Percentiles rank a stretch among this genome's conserved stretches.
Conservation (phyloP, 2,797 vertebrate species). For the Gymnodraco acuticeps region DNA sequence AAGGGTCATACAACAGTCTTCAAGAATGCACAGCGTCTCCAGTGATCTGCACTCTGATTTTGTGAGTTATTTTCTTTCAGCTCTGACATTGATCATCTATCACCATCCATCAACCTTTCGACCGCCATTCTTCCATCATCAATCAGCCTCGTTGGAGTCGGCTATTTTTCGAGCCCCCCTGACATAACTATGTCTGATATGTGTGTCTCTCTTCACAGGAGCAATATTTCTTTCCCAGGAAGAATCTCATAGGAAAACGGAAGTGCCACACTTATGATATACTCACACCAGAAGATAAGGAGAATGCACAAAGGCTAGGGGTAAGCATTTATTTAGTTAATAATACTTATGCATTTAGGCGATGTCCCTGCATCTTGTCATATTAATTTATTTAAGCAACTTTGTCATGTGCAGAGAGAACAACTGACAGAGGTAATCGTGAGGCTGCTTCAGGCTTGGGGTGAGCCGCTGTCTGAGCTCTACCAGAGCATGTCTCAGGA, state of each 20-base stretch:
- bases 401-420: constrained; percentile 70
- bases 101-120: constrained; percentile 33
- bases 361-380: background rate
- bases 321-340: constrained; percentile 61
- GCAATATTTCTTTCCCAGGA: constrained; percentile 67
- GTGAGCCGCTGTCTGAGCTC: constrained; percentile 78
- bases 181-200: background rate
- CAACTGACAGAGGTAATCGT: constrained; percentile 81
- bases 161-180: background rate
- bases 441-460: constrained; percentile 80
- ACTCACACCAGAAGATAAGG: constrained; percentile 78
- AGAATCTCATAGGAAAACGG: constrained; percentile 66
- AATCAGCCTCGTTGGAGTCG: constrained; percentile 25
- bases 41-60: constrained; percentile 76
- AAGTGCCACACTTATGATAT: constrained; percentile 81
- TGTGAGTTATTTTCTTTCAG: constrained; percentile 53
- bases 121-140: constrained; percentile 40
- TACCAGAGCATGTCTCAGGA: constrained; percentile 71
- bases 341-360: background rate
- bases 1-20: constrained; percentile 79
- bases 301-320: constrained; percentile 77
- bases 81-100: constrained; percentile 46
- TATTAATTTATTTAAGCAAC: background rate
- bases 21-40: constrained; percentile 79
- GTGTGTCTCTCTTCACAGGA: constrained; percentile 60